Evolutionary conservation across 2,113 vertebrate genomes (phyloP), one percentile per base, ranked within the genome.

Genomic region (Psettodes erumei): DNA sequence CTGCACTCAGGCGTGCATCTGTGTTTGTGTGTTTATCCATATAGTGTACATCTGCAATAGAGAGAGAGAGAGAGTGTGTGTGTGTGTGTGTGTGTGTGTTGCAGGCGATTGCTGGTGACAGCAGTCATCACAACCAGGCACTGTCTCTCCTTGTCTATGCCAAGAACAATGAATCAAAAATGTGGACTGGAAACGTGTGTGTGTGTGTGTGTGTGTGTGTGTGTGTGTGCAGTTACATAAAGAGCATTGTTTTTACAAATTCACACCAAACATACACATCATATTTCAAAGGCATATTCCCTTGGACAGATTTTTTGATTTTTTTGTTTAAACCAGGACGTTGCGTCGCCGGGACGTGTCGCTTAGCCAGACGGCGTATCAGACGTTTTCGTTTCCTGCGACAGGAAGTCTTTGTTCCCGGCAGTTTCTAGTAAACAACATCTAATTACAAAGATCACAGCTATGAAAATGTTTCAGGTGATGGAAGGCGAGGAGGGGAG

Each of bases 101-200:
- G n/a, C n/a, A 37, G 45, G 28, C 27, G 48, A 73, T 54, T 50
- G 32, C 42, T 8, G n/a, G 8, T 28, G 72, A 50, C 53, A 43
- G 45, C 62, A 19, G 19, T 38, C 43, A 50, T 11, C 4, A 32
- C 38, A 66, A 75, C 32, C 30, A 5, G 23, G 12, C 16, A 65
- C 51, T 13, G 2, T 1, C 18, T 7, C 27, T 58, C 8, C 1
- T n/a, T 59, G 50, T 21, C 10, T 19, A 6, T 4, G 19, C 21
- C 62, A 11, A 12, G 21, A 43, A 45, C 5, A 18, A n/a, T 19
- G 53, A 28, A 42, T 11, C 37, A 23, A 23, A 32, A 18, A n/a
- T 16, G 61, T 30, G 30, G 11, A 30, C 7, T 12, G 23, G 12
- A 53, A 25, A 3, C 3, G 2, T 28, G 25, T 27, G 25, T 54